A percentile compares a stretch with the other conserved stretches of the same genome.
Conservation (phyloP, 2,113 vertebrate species). For the Pygoscelis adeliae region DNA sequence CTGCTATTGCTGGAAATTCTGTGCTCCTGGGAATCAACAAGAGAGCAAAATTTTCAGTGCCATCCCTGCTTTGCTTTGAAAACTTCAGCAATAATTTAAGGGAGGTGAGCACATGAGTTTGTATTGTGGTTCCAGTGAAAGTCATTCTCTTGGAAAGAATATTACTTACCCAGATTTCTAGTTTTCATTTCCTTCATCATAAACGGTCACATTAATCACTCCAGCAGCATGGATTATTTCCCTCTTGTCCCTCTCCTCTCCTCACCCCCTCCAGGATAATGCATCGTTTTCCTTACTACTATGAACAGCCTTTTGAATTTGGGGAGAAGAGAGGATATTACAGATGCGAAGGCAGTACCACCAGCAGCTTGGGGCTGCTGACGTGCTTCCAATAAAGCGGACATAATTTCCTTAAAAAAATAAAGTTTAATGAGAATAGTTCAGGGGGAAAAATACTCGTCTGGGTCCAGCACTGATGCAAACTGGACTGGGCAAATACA, state of each 20-base stretch:
- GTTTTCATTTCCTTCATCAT: conserved; percentile 72
- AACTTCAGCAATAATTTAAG: conserved; percentile 51
- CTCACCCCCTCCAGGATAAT: background rate
- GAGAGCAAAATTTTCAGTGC: background rate
- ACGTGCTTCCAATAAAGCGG: background rate
- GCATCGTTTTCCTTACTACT: background rate
- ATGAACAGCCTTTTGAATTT: conserved; percentile 2
- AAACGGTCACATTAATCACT: conserved; percentile 67
- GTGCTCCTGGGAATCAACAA: background rate
- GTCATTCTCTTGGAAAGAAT: conserved; percentile 59
- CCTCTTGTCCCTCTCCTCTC: background rate
- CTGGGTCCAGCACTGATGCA: background rate
- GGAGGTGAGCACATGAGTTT: conserved; percentile 37
- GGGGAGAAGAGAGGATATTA: background rate
- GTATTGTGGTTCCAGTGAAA: conserved; percentile 50
- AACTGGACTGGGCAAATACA: background rate
- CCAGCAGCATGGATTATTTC: conserved; percentile 38
- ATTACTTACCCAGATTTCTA: conserved; percentile 67
- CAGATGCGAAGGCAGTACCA: background rate
- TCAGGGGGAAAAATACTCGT: background rate
- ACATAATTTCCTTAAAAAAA: background rate
- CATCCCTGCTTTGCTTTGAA: conserved; percentile 25
- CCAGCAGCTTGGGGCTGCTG: background rate
- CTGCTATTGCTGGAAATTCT: background rate
- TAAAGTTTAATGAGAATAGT: background rate